Percentiles rank a stretch among this genome's conserved stretches.
Evolutionary conservation across 2,797 vertebrate species (phyloP).

Genomic region (Coilia nasus): DNA sequence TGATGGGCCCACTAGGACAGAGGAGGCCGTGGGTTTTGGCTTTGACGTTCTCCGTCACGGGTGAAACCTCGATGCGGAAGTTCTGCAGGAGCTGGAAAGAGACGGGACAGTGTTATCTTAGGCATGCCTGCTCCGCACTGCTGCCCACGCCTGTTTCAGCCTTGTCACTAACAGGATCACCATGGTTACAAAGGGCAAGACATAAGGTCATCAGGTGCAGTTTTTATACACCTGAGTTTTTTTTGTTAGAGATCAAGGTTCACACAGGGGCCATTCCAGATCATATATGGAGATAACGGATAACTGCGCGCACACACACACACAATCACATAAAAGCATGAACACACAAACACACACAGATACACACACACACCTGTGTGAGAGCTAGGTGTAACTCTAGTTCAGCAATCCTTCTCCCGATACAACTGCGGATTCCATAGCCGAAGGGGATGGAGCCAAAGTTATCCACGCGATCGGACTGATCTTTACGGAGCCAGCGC

Average conservation of each 20-base stretch:
- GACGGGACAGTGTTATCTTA: conserved; percentile 27
- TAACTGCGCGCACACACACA: too few relatives aligned
- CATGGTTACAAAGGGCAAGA: too few relatives aligned
- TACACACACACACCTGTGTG: conserved; percentile 75
- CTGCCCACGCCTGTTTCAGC: background rate
- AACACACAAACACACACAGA: conserved; percentile 28
- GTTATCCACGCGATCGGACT: conserved; percentile 84
- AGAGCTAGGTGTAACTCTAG: conserved; percentile 88
- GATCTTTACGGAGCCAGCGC: conserved; percentile 87
- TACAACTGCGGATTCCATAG: conserved; percentile 89
- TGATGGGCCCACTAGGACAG: conserved; percentile 78
- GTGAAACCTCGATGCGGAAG: conserved; percentile 80
- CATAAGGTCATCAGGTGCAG: too few relatives aligned
- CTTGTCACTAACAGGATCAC: too few relatives aligned
- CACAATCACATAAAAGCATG: background rate
- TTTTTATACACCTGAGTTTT: too few relatives aligned
- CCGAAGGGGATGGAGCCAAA: conserved; percentile 94
- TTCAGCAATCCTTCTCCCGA: conserved; percentile 87
- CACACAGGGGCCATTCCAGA: too few relatives aligned
- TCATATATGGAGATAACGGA: too few relatives aligned
- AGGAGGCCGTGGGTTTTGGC: conserved; percentile 90
- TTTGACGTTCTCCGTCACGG: conserved; percentile 71
- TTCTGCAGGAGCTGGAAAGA: conserved; percentile 83
- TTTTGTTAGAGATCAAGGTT: too few relatives aligned
- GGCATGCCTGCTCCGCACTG: too few relatives aligned